These are phyloP conservation scores for Sapajus apella DNA, from an alignment of 2,113 vertebrate genomes.

Conservation along the genomic window DNA sequence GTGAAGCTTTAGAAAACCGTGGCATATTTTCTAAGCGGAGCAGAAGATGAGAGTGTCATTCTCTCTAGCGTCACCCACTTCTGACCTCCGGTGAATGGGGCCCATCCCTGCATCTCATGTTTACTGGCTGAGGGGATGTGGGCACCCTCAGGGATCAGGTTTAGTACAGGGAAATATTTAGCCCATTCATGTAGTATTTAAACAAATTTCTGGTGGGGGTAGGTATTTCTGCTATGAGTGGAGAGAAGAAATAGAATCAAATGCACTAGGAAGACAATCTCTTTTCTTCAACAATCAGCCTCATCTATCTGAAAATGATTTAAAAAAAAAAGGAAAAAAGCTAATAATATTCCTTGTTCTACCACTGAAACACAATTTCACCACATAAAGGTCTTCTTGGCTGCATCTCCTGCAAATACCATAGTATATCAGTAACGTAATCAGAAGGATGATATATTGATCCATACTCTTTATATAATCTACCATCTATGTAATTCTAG, in stretches of 20 bases:
- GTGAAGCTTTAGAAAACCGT: background rate
- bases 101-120: background rate
- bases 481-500: slow-evolving; percentile 8
- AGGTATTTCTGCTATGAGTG: background rate
- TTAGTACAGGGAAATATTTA: background rate
- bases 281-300: slow-evolving; percentile 35
- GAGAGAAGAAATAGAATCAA: background rate
- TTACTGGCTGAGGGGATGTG: background rate
- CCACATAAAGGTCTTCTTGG: background rate
- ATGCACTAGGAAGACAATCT: background rate
- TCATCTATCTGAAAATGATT: slow-evolving; percentile 2
- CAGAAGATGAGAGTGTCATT: background rate
- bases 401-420: background rate
- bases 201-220: background rate
- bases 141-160: background rate
- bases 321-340: background rate
- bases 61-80: background rate
- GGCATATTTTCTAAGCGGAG: background rate
- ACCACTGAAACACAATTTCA: background rate
- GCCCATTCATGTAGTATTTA: background rate
- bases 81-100: background rate
- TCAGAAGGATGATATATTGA: slow-evolving; percentile 52
- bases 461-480: slow-evolving; percentile 10
- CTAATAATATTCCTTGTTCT: background rate
- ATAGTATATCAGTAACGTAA: background rate